Evolutionary conservation across 2,888 invertebrate genomes (phyloP), one percentile per base, ranked within the genome.

Genomic region (Macrophya alboannulata): DNA sequence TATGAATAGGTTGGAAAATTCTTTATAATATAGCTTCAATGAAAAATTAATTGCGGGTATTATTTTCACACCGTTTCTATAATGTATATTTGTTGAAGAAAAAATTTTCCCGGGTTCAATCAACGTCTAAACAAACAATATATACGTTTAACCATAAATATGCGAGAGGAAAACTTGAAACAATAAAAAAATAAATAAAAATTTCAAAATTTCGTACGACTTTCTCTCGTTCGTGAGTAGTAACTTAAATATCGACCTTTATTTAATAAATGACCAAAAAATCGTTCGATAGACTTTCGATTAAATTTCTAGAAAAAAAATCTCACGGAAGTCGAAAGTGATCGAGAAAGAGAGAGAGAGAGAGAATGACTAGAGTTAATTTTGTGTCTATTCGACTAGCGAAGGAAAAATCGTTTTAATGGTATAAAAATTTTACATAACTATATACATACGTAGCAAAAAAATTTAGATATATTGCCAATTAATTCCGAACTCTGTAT

Each of bases 301-400:
- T 40, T 40, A n/a, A 48, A 79, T 79, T 79, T 79, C 77, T 79
- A 79, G 37, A 25, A 79, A 79, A 79, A 79, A 31, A 31, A 31
- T 31, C 37, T 55, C n/a, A 40, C 40, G 40, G 5, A 12, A 25
- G 12, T 76, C 5, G 48, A 45, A 76, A 48, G 76, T 48, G 45
- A 71, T 43, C 17, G 3, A 15, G n/a, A 15, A 9, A 71, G 37
- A 45, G 12, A 48, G 3, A 15, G n/a, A 15, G n/a, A 71, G 37
- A 45, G 12, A 48, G n/a, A 10, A 76, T 43, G 71, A 45, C 25
- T 55, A 1, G 1, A 55, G 31, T 31, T 55, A n/a, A 76, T 40
- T 9, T n/a, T 71, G 15, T 17, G 31, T 15, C 71, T 5, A 4
- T 71, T 9, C 8, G 31, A 37, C 8, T 25, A 5, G 40, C 15